Evolutionary conservation across 1,140 invertebrate species (phyloP).

Genomic region (Neoseiulus cucumeris): DNA sequence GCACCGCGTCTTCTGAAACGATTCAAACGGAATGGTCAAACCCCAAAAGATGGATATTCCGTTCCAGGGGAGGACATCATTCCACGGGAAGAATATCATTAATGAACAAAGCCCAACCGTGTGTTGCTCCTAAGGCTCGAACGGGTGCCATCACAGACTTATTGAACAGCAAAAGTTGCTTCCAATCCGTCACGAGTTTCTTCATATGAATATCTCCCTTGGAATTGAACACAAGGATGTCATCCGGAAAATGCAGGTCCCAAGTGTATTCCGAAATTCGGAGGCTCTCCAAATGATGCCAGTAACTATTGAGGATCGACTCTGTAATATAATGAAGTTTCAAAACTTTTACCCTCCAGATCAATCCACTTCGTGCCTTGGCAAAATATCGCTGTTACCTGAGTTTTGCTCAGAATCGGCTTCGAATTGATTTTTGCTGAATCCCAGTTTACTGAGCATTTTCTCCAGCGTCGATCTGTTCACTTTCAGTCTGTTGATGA

Average conservation of each 20-base stretch:
- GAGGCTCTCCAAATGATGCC: not conserved
- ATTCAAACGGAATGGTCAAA: not conserved
- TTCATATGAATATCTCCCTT: not conserved
- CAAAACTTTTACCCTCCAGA: no score
- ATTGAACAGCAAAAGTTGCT: not conserved
- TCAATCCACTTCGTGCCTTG: no score
- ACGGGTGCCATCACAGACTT: not conserved
- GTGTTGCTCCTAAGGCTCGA: not conserved
- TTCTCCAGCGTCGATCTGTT: no score
- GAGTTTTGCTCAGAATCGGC: no score
- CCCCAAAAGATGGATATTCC: no score
- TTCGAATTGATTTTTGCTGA: no score
- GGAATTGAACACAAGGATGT: not conserved
- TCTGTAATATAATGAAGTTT: not conserved
- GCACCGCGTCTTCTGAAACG: not conserved
- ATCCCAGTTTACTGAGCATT: no score
- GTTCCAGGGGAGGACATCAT: no score
- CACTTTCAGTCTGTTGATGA: no score
- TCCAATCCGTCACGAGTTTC: not conserved
- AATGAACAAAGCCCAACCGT: no score
- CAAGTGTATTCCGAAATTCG: not conserved
- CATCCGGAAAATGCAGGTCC: conserved; percentile 4
- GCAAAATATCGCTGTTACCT: no score
- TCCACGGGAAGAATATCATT: no score
- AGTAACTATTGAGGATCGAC: not conserved